These are phyloP conservation scores for Gymnoscopelus braueri DNA, from an alignment of 2,797 vertebrate species.

Conservation along the genomic window DNA sequence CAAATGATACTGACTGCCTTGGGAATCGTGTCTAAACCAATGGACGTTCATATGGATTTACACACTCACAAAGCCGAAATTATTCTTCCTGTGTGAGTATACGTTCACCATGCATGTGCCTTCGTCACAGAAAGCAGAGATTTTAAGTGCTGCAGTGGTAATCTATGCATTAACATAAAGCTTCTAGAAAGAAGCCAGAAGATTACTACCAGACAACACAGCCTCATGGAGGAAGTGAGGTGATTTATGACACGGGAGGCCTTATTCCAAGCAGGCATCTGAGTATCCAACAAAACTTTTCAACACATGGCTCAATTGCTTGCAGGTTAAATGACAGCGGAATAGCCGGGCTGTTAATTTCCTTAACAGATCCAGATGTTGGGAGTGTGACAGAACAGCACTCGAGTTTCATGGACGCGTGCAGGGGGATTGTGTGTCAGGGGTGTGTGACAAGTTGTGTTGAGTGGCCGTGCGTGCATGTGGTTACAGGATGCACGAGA, in stretches of 20 bases:
- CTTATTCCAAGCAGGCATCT: conserved; percentile 46
- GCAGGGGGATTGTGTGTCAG: conserved; percentile 33
- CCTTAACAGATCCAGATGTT: conserved; percentile 79
- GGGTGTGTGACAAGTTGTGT: conserved; percentile 31
- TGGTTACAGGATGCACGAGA: conserved; percentile 7
- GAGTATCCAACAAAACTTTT: conserved; percentile 71
- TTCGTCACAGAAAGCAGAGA: conserved; percentile 11
- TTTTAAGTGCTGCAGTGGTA: conserved; percentile 36
- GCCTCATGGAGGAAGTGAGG: conserved; percentile 34
- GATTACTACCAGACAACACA: conserved; percentile 41
- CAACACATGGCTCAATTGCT: conserved; percentile 75
- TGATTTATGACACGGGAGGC: conserved; percentile 65
- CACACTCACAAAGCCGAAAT: not conserved
- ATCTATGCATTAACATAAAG: conserved; percentile 50
- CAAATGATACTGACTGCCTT: not conserved
- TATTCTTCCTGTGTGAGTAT: not conserved
- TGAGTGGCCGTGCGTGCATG: conserved; percentile 21
- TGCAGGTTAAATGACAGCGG: conserved; percentile 76
- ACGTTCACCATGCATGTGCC: conserved; percentile 1
- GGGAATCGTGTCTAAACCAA: not conserved
- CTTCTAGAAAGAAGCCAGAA: conserved; percentile 41
- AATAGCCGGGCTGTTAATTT: conserved; percentile 66
- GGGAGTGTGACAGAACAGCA: conserved; percentile 57
- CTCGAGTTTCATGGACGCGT: conserved; percentile 59
- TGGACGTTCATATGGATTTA: conserved; percentile 18